phyloP scores from a whole-genome alignment of 2,797 vertebrate genomes.

The Molossus molossus region DNA sequence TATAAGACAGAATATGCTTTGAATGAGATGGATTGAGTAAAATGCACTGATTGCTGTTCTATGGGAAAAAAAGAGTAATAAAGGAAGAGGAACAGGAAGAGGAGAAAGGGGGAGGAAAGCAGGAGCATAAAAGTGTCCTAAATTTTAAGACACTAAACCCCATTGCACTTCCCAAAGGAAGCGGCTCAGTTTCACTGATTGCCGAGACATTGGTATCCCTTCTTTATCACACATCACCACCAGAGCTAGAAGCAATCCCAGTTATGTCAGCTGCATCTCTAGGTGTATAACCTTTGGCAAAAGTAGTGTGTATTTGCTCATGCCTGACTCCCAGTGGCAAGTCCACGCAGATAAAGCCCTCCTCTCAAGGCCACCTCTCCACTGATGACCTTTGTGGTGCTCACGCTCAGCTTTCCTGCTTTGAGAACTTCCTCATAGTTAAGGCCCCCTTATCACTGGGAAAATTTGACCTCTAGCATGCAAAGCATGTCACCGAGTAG shows the following conservation, averaged over 20 bases:
- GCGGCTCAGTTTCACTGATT: neutral
- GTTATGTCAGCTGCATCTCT: neutral
- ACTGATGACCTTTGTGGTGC: constrained; percentile 69
- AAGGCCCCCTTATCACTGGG: constrained; percentile 81
- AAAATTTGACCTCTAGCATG: constrained; percentile 82
- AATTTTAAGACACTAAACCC: neutral
- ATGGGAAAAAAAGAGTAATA: neutral
- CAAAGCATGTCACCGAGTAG: constrained; percentile 67
- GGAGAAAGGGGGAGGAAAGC: too few species aligned
- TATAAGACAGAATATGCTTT: neutral
- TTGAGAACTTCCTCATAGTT: constrained; percentile 79
- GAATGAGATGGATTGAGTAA: neutral
- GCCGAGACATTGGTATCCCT: neutral
- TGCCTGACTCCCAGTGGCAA: constrained; percentile 63
- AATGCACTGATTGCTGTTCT: neutral
- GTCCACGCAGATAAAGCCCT: constrained; percentile 74
- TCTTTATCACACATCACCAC: fast-evolving
- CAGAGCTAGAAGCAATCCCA: neutral
- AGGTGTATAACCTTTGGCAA: constrained; percentile 77
- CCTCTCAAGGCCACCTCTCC: constrained; percentile 82
- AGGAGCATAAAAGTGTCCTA: neutral
- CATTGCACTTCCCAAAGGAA: neutral
- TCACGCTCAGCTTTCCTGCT: constrained; percentile 60
- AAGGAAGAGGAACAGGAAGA: fast-evolving
- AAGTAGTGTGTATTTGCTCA: constrained; percentile 72